Conservation (phyloP, 1,140 invertebrate species). For the Trichonephila clavata region DNA sequence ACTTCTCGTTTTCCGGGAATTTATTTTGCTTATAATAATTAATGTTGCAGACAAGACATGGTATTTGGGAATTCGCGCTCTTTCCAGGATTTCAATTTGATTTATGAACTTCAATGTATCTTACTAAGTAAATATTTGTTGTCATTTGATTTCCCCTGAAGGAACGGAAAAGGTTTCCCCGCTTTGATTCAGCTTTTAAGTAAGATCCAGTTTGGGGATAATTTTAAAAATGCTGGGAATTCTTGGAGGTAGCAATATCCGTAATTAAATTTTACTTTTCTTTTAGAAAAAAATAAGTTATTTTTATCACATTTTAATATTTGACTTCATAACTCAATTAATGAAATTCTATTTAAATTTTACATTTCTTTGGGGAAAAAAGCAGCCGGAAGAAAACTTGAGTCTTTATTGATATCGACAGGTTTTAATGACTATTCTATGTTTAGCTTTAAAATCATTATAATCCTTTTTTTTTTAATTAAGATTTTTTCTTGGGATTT, state of each 20-base stretch:
- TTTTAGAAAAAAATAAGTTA: not conserved
- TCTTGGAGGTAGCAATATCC: not conserved
- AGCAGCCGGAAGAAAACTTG: too few species aligned
- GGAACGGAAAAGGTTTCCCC: not conserved
- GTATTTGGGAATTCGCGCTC: not conserved
- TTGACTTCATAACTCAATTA: too few species aligned
- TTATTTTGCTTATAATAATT: not conserved
- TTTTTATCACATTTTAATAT: too few species aligned
- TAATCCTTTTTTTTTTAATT: too few species aligned
- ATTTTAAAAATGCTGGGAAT: not conserved
- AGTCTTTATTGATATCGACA: too few species aligned
- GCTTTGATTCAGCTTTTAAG: not conserved
- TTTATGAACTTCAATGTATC: not conserved
- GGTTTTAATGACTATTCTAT: too few species aligned
- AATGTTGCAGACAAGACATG: not conserved
- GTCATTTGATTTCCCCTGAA: not conserved
- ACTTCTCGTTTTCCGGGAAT: not conserved
- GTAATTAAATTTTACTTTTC: not conserved
- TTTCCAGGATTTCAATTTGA: not conserved
- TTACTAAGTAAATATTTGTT: not conserved
- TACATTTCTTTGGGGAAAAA: too few species aligned
- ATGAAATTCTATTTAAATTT: too few species aligned
- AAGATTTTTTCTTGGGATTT: too few species aligned
- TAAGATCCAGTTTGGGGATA: not conserved
- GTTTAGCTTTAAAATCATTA: too few species aligned